Percentiles rank a stretch among this genome's conserved stretches.
Evolutionary conservation across 2,113 vertebrate genomes (phyloP).

Genomic region (Cyphomyrus discorhynchus): DNA sequence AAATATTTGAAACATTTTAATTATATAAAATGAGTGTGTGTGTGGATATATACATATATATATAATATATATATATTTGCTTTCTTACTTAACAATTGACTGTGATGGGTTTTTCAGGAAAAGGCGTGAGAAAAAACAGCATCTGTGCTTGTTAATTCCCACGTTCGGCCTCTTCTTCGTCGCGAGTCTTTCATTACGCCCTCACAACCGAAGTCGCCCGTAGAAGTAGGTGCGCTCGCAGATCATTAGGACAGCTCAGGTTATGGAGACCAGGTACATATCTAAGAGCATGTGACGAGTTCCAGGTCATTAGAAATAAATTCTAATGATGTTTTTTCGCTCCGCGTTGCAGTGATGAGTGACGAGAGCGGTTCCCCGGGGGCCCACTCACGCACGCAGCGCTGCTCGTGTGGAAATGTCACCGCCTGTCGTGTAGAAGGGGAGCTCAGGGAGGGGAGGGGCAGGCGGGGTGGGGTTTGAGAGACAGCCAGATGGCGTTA

Average conservation of each 20-base stretch:
- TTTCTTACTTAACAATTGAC: neutral
- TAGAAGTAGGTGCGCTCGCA: neutral
- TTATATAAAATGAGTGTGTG: neutral
- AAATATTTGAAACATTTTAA: neutral
- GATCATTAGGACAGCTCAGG: neutral
- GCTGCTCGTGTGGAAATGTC: neutral
- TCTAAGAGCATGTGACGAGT: neutral
- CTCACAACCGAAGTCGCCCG: neutral
- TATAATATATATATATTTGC: neutral
- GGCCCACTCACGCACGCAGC: neutral
- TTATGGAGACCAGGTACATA: neutral
- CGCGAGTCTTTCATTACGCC: neutral
- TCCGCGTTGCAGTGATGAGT: neutral
- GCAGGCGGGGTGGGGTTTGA: neutral
- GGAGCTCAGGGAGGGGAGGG: neutral
- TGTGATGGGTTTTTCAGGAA: neutral
- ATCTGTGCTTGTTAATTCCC: neutral
- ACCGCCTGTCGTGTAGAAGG: neutral
- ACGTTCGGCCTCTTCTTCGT: neutral
- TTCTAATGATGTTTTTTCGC: neutral
- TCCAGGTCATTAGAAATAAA: slow-evolving; percentile 11
- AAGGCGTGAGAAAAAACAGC: neutral
- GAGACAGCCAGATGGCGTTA: neutral
- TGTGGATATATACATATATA: neutral
- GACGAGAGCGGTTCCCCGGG: neutral